Evolutionary conservation across 2,797 vertebrate species (phyloP).

Genomic region (Botia kubotai): DNA sequence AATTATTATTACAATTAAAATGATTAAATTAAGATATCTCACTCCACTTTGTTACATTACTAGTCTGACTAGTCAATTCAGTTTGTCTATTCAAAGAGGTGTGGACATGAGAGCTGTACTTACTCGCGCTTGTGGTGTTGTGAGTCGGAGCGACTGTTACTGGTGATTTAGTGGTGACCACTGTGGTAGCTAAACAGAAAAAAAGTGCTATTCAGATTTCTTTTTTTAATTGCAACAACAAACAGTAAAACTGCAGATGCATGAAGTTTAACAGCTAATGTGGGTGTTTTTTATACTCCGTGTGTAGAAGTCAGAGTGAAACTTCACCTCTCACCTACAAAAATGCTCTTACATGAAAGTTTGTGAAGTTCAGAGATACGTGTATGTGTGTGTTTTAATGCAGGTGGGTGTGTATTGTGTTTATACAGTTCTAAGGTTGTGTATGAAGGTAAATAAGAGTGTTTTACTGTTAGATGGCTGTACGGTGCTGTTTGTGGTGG

Average conservation of each 20-base stretch:
- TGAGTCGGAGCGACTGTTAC: constrained; percentile 20
- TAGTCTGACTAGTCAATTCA: not conserved
- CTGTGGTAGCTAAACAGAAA: constrained; percentile 24
- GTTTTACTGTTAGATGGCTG: not conserved
- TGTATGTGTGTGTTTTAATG: not conserved
- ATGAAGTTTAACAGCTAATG: not conserved
- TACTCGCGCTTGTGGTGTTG: constrained; percentile 48
- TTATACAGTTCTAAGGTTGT: not conserved
- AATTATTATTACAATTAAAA: too few species aligned
- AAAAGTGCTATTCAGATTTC: not conserved
- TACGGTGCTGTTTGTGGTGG: not conserved
- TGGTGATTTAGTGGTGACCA: not conserved
- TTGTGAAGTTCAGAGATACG: too few species aligned
- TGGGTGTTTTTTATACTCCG: not conserved
- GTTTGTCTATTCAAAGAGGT: not conserved
- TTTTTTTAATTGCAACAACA: not conserved
- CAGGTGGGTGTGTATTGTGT: not conserved
- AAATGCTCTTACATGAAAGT: too few species aligned
- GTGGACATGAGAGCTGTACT: constrained; percentile 8
- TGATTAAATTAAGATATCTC: too few species aligned
- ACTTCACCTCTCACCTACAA: not conserved
- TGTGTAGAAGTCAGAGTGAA: too few species aligned
- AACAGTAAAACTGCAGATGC: not conserved
- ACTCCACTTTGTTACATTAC: not conserved
- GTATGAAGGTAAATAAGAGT: not conserved